These are phyloP conservation scores for Palloptera scutellata DNA, from an alignment of 2,888 invertebrate genomes.

Conservation along the genomic window DNA sequence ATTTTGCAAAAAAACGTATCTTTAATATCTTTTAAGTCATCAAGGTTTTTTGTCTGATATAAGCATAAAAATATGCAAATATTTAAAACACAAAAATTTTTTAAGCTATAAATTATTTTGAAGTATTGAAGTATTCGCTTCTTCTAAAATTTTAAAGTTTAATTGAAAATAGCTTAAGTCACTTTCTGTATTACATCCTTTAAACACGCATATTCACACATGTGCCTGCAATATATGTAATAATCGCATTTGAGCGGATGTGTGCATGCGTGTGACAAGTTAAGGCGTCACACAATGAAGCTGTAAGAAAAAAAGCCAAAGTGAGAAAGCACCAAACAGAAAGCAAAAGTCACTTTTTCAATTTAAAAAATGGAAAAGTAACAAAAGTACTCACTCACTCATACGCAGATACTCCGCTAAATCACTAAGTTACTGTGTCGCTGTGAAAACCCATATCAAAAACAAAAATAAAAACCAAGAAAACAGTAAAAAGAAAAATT, in stretches of 20 bases:
- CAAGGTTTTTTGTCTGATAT: too few species aligned
- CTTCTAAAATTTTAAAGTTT: conserved; percentile 26
- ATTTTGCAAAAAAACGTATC: too few species aligned
- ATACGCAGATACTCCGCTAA: conserved; percentile 41
- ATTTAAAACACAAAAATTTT: too few species aligned
- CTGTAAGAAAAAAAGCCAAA: conserved; percentile 18
- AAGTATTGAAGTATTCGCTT: conserved; percentile 3
- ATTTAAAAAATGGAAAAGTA: conserved; percentile 43
- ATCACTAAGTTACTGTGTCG: conserved; percentile 56
- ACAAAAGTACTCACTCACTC: conserved; percentile 22
- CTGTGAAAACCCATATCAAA: conserved; percentile 59
- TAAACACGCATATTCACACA: conserved; percentile 37
- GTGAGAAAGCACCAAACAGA: conserved; percentile 30
- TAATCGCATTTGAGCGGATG: too few species aligned
- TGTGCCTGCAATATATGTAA: too few species aligned
- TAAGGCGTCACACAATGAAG: conserved; percentile 22
- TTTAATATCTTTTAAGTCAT: neutral
- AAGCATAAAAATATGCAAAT: too few species aligned
- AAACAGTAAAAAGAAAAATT: neutral
- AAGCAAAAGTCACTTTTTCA: conserved; percentile 60
- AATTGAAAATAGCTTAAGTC: conserved; percentile 35
- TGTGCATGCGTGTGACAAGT: conserved; percentile 30
- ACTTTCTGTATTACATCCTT: conserved; percentile 22
- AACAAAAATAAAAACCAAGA: conserved; percentile 13
- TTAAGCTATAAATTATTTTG: too few species aligned